Conservation (phyloP, 2,888 invertebrate genomes). For the Drosophila eohydei region DNA sequence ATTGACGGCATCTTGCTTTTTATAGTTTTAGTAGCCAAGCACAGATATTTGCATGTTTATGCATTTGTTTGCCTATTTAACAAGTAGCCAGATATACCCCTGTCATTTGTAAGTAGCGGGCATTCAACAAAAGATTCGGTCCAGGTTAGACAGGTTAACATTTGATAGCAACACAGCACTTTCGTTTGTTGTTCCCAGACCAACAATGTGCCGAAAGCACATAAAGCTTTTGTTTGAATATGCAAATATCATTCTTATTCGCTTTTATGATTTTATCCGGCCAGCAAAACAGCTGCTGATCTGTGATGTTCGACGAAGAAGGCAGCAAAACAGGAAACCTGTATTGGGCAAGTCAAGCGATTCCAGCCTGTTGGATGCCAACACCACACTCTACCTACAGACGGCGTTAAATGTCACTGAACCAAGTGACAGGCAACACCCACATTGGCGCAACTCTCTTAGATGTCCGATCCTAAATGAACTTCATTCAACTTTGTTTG, state of each 20-base stretch:
- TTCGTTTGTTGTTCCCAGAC: conserved; percentile 64
- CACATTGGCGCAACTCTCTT: conserved; percentile 28
- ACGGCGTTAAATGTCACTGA: conserved; percentile 52
- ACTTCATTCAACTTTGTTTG: conserved; percentile 44
- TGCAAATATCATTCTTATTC: conserved; percentile 68
- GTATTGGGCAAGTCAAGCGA: conserved; percentile 32
- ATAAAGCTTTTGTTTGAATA: conserved; percentile 61
- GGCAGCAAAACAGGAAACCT: conserved; percentile 28
- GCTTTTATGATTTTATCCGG: conserved; percentile 41
- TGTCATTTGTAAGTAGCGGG: neutral
- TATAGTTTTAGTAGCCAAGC: neutral
- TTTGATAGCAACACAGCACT: conserved; percentile 68
- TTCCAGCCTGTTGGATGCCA: conserved; percentile 7
- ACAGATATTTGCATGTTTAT: neutral
- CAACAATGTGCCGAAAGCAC: conserved; percentile 61
- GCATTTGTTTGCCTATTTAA: neutral
- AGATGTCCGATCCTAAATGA: conserved; percentile 21
- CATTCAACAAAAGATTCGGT: conserved; percentile 9
- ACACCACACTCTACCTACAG: neutral
- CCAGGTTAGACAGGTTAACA: conserved; percentile 65
- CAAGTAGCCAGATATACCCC: conserved; percentile 16
- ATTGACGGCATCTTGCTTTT: neutral
- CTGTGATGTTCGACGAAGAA: conserved; percentile 16
- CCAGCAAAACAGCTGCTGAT: conserved; percentile 44
- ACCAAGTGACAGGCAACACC: conserved; percentile 43